Conservation (phyloP, 2,888 invertebrate species). For the Dicyrtoma fusca region DNA sequence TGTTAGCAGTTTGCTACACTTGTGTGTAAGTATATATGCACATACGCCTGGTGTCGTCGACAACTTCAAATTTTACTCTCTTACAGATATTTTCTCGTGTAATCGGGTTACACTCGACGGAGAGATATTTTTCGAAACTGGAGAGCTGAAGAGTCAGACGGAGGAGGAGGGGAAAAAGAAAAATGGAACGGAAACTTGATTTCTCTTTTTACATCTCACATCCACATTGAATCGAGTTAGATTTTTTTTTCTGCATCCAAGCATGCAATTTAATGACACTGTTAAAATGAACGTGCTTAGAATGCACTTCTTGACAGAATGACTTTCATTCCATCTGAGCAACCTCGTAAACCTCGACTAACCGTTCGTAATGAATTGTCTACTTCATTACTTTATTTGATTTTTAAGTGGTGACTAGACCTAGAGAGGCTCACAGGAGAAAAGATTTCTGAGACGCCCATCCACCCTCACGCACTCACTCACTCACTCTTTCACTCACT, state of each 20-base stretch:
- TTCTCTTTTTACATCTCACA: slow-evolving; percentile 12
- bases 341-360: neutral
- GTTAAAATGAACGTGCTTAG: slow-evolving; percentile 25
- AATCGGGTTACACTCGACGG: too few relatives aligned
- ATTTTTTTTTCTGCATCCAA: slow-evolving; percentile 1
- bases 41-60: too few relatives aligned
- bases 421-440: neutral
- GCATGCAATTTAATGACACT: slow-evolving; percentile 26
- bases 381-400: slow-evolving; percentile 23
- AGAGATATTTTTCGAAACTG: neutral
- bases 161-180: neutral
- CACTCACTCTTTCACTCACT: neutral
- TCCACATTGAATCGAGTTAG: neutral
- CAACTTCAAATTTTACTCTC: too few relatives aligned
- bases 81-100: too few relatives aligned
- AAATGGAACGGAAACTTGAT: slow-evolving; percentile 13
- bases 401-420: slow-evolving; percentile 10
- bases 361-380: slow-evolving; percentile 22
- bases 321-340: slow-evolving; percentile 7
- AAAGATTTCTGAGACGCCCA: neutral
- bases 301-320: slow-evolving; percentile 6
- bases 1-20: too few relatives aligned
- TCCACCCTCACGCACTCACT: neutral
- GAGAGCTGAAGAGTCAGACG: neutral
- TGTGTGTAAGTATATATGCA: too few relatives aligned